These are phyloP conservation scores for Epinotia demarniana DNA, from an alignment of 2,888 invertebrate genomes.

Conservation along the genomic window DNA sequence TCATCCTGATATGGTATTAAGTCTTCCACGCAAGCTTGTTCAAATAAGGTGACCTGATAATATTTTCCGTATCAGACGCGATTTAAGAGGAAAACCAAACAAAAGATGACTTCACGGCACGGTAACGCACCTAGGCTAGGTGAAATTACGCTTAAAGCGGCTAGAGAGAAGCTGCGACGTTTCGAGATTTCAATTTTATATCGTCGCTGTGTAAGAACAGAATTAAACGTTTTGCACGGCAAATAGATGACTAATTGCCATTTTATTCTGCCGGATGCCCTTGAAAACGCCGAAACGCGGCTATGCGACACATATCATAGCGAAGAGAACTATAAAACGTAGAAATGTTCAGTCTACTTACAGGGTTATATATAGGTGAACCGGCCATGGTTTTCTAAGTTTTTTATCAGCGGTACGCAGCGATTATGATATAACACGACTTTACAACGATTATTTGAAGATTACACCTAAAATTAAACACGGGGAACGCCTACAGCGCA, in stretches of 20 bases:
- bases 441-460: conserved; percentile 49
- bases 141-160: conserved; percentile 44
- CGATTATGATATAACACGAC: conserved; percentile 46
- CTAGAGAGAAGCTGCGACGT: conserved; percentile 29
- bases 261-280: conserved; percentile 64
- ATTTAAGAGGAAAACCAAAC: conserved; percentile 22
- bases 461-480: conserved; percentile 57
- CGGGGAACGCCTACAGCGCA: conserved; percentile 64
- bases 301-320: conserved; percentile 47
- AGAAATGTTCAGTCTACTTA: conserved; percentile 57
- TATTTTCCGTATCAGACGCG: conserved; percentile 17
- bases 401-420: conserved; percentile 44
- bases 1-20: not conserved
- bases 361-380: conserved; percentile 74
- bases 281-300: conserved; percentile 61
- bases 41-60: conserved; percentile 19
- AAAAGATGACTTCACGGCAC: conserved; percentile 23
- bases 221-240: conserved; percentile 57
- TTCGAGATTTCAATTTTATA: conserved; percentile 46
- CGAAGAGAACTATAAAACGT: conserved; percentile 43
- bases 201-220: conserved; percentile 49
- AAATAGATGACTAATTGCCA: conserved; percentile 55
- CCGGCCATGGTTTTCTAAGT: conserved; percentile 64
- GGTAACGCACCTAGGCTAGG: conserved; percentile 8
- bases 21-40: not conserved